These are phyloP conservation scores for Physella acuta DNA, from an alignment of 1,140 invertebrate species.

Conservation along the genomic window DNA sequence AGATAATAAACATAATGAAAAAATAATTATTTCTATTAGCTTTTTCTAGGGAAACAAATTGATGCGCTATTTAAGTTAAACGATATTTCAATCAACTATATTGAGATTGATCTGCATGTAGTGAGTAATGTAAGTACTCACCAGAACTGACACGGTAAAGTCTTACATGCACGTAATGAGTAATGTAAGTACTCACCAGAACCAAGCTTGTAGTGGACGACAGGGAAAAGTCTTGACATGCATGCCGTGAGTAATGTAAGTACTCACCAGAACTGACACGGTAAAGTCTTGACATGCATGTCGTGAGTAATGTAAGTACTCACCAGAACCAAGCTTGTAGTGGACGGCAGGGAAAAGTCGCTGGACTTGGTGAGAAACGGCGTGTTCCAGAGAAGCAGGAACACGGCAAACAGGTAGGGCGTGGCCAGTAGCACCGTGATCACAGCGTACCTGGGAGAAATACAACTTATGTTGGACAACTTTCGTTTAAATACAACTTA, in stretches of 20 bases:
- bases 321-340: slow-evolving; percentile 25
- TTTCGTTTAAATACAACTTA: neutral
- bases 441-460: slow-evolving; percentile 27
- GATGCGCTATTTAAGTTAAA: too few relatives aligned
- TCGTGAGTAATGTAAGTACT: too few relatives aligned
- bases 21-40: too few relatives aligned
- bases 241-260: too few relatives aligned
- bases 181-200: slow-evolving; percentile 29
- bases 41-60: too few relatives aligned
- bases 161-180: too few relatives aligned
- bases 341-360: slow-evolving; percentile 21
- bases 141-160: too few relatives aligned
- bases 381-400: slow-evolving; percentile 33
- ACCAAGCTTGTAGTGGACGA: slow-evolving; percentile 24
- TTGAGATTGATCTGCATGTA: too few relatives aligned
- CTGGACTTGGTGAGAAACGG: slow-evolving; percentile 27
- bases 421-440: slow-evolving; percentile 23
- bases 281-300: too few relatives aligned
- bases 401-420: slow-evolving; percentile 26
- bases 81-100: too few relatives aligned
- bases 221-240: slow-evolving; percentile 13
- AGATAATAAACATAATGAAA: neutral
- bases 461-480: neutral
- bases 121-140: too few relatives aligned
- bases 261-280: too few relatives aligned